Percentiles rank a stretch among this genome's conserved stretches.
These are phyloP conservation scores for Taenaris catops DNA, from an alignment of 2,888 invertebrate species.

Conservation along the genomic window DNA sequence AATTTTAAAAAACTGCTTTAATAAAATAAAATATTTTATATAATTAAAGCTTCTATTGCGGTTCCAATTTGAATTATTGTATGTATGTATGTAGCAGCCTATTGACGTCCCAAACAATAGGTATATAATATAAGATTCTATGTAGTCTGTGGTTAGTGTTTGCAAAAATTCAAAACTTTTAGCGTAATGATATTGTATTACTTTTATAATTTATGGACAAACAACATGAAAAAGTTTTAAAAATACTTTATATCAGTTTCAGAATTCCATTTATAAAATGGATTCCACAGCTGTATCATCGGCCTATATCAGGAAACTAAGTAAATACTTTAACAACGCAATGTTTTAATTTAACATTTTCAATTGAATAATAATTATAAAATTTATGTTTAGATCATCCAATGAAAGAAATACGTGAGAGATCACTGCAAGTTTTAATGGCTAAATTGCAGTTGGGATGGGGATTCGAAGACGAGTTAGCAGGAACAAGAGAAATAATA, in stretches of 20 bases:
- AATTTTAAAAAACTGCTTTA: no score
- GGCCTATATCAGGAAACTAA: constrained; percentile 53
- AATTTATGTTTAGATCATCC: constrained; percentile 62
- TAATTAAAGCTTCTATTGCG: no score
- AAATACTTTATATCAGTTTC: no score
- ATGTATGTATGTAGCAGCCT: background rate
- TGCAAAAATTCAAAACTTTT: background rate
- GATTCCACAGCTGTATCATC: constrained; percentile 31
- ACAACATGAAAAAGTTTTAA: no score
- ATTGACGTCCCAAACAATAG: background rate
- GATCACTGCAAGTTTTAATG: constrained; percentile 72
- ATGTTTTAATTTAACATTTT: background rate
- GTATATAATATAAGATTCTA: constrained; percentile 1
- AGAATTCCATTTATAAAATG: constrained; percentile 25
- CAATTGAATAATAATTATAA: background rate
- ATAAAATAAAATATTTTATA: no score
- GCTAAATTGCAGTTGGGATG: constrained; percentile 83
- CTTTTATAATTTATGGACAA: no score
- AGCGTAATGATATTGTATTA: background rate
- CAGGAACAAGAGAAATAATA: constrained; percentile 79
- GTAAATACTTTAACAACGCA: constrained; percentile 37
- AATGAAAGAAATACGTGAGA: constrained; percentile 78
- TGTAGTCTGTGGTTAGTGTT: background rate
- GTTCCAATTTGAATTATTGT: no score
- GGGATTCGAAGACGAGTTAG: constrained; percentile 80